Percentiles rank a stretch among this genome's conserved stretches.
phyloP scores from a whole-genome alignment of 2,113 vertebrate genomes.

The Brachyistius frenatus region DNA sequence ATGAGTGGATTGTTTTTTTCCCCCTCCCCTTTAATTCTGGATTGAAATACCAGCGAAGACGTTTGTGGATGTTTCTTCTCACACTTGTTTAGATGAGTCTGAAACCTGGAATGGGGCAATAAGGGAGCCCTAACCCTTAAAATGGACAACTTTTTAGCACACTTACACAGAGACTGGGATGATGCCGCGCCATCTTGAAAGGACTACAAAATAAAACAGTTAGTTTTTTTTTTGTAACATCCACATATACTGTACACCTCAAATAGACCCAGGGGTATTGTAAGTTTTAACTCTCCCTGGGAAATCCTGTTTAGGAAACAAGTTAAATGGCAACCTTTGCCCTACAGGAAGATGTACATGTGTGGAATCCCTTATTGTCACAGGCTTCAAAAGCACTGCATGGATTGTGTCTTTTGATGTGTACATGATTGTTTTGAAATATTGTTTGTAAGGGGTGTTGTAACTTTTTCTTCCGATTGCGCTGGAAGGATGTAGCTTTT shows the following conservation, averaged over 20 bases:
- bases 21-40: background rate
- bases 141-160: background rate
- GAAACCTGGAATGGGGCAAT: conserved; percentile 24
- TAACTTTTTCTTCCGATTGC: conserved; percentile 48
- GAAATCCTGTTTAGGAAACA: conserved; percentile 26
- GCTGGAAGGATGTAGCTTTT: conserved; percentile 51
- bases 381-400: conserved; percentile 67
- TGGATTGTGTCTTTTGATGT: conserved; percentile 64
- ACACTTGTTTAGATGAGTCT: conserved; percentile 8
- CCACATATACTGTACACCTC: conserved; percentile 1
- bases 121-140: conserved; percentile 17
- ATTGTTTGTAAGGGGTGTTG: conserved; percentile 35
- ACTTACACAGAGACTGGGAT: background rate
- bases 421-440: conserved; percentile 51
- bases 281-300: conserved; percentile 33
- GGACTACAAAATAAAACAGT: background rate
- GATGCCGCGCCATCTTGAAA: conserved; percentile 15
- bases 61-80: conserved; percentile 25
- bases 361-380: conserved; percentile 32
- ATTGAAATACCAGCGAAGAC: conserved; percentile 45
- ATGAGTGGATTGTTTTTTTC: background rate
- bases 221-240: conserved; percentile 6
- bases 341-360: conserved; percentile 44
- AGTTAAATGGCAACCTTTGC: conserved; percentile 35
- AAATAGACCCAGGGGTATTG: background rate